Percentiles rank a stretch among this genome's conserved stretches.
Conservation (phyloP, 2,888 invertebrate genomes). For the Phalera bucephala region DNA sequence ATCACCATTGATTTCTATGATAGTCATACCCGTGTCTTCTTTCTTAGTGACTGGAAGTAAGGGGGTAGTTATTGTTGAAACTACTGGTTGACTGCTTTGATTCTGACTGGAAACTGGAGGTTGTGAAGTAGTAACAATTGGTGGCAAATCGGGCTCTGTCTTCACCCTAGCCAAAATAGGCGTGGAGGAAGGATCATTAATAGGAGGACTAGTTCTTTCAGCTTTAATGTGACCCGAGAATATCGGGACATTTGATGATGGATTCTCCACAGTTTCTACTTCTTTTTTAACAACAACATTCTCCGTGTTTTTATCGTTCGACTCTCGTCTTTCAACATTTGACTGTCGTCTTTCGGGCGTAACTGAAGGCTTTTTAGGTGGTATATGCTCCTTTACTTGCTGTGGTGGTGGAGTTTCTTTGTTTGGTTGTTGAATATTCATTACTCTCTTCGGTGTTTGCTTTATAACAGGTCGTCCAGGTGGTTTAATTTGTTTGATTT, state of each 20-base stretch:
- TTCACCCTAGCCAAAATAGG: conserved; percentile 62
- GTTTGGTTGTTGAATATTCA: conserved; percentile 41
- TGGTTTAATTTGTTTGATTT: conserved; percentile 35
- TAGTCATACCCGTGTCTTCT: conserved; percentile 56
- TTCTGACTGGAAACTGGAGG: neutral
- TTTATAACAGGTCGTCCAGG: conserved; percentile 61
- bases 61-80: conserved; percentile 31
- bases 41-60: conserved; percentile 62
- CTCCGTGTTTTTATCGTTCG: conserved; percentile 40
- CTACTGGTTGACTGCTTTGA: conserved; percentile 27
- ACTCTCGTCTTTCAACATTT: conserved; percentile 44
- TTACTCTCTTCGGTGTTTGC: conserved; percentile 69
- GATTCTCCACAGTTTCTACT: conserved; percentile 41
- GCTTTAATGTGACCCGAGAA: conserved; percentile 66
- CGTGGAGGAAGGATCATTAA: conserved; percentile 36
- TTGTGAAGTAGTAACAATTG: too few relatives aligned
- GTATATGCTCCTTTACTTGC: conserved; percentile 8
- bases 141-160: conserved; percentile 51
- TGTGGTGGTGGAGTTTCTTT: conserved; percentile 29
- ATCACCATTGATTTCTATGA: conserved; percentile 77
- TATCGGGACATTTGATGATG: conserved; percentile 45
- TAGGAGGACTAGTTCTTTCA: conserved; percentile 61
- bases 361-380: conserved; percentile 7
- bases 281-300: conserved; percentile 68
- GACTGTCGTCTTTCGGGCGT: conserved; percentile 23